Conservation (phyloP, 2,113 vertebrate genomes). For the Notothenia coriiceps region DNA sequence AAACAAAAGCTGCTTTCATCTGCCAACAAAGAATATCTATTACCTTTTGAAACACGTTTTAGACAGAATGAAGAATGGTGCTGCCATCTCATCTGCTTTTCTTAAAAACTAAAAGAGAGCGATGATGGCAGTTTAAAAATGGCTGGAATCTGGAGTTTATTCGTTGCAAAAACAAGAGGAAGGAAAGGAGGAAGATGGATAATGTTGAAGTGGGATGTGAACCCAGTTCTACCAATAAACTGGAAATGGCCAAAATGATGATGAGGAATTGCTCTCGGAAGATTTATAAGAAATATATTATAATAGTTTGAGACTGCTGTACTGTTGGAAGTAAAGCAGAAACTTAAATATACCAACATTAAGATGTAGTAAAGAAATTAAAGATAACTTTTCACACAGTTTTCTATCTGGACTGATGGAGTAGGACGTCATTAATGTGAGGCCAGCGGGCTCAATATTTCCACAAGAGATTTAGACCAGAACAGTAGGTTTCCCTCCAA, state of each 20-base stretch:
- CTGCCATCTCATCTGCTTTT: constrained; percentile 6
- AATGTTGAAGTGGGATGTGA: background rate
- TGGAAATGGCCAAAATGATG: constrained; percentile 8
- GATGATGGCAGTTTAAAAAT: constrained; percentile 14
- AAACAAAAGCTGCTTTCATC: constrained; percentile 7
- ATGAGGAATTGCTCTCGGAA: constrained; percentile 1
- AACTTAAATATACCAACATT: background rate
- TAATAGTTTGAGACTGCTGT: background rate
- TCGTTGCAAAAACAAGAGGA: background rate
- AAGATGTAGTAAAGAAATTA: background rate
- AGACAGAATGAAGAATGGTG: constrained; percentile 14
- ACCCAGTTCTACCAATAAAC: constrained; percentile 8
- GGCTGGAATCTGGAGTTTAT: background rate
- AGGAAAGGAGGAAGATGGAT: constrained; percentile 13
- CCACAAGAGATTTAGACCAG: background rate
- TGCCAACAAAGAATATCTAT: background rate
- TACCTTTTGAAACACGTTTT: constrained; percentile 4
- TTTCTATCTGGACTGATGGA: constrained; percentile 16
- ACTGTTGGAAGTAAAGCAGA: background rate
- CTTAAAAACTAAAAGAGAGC: background rate
- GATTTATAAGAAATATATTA: background rate
- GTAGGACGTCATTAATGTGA: constrained; percentile 43
- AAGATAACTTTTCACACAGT: background rate
- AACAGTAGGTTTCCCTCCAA: constrained; percentile 20
- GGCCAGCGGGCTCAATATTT: background rate